Evolutionary conservation across 2,113 vertebrate species (phyloP).

Genomic region (Cyprinodon tularosa): DNA sequence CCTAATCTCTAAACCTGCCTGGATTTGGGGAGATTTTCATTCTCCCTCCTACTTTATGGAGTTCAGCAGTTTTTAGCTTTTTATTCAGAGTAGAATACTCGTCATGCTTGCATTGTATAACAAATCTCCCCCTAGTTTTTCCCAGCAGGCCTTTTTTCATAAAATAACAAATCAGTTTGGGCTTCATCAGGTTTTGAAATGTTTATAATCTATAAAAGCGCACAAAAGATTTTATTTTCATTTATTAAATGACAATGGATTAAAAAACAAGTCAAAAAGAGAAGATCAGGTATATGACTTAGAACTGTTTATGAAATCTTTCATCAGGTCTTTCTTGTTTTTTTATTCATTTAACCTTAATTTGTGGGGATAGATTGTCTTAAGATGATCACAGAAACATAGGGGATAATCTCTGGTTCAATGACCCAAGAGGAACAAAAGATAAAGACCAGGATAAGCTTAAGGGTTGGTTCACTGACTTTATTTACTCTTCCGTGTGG

Average conservation of each 20-base stretch:
- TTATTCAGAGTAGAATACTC: slow-evolving; percentile 10
- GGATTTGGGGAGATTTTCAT: slow-evolving; percentile 34
- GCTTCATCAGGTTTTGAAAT: not conserved
- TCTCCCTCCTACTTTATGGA: slow-evolving; percentile 10
- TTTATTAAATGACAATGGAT: not conserved
- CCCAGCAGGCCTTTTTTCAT: not conserved
- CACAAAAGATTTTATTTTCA: not conserved
- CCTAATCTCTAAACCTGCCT: slow-evolving; percentile 25
- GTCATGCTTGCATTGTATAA: not conserved
- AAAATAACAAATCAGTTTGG: not conserved
- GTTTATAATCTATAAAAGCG: not conserved
- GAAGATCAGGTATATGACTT: not conserved
- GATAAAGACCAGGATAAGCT: slow-evolving; percentile 33
- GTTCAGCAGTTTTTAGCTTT: slow-evolving; percentile 17
- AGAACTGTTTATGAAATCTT: not conserved
- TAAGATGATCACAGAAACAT: not conserved
- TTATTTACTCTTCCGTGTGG: slow-evolving; percentile 48
- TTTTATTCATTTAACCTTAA: not conserved
- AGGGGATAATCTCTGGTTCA: slow-evolving; percentile 10
- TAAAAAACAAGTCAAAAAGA: not conserved
- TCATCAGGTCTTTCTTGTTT: not conserved
- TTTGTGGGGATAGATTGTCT: not conserved
- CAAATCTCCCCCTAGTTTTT: slow-evolving; percentile 28
- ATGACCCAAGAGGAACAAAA: slow-evolving; percentile 12
- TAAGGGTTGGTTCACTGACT: slow-evolving; percentile 46